Conservation (phyloP, 2,888 invertebrate genomes). For the Fragum sueziense region DNA sequence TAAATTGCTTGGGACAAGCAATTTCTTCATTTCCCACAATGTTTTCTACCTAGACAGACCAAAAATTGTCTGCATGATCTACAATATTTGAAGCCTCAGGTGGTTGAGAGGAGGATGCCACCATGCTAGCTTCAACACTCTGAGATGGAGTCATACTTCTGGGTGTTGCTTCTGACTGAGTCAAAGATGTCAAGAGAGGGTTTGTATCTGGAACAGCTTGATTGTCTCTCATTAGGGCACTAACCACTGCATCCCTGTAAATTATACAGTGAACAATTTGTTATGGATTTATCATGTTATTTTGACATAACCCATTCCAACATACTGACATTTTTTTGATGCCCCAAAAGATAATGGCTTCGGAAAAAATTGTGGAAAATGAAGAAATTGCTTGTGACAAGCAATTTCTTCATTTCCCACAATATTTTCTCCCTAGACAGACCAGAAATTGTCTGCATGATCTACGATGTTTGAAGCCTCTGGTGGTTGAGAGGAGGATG, state of each 20-base stretch:
- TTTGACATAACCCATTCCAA: too few species aligned
- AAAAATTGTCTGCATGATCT: conserved; percentile 66
- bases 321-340: too few species aligned
- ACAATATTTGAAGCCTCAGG: conserved; percentile 45
- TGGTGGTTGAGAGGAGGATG: conserved; percentile 37
- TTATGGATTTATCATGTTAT: too few species aligned
- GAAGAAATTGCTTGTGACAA: too few species aligned
- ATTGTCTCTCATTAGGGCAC: conserved; percentile 85
- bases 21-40: too few species aligned
- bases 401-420: too few species aligned
- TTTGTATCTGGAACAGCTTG: conserved; percentile 59
- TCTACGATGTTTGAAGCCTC: conserved; percentile 56
- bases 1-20: too few species aligned
- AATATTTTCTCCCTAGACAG: too few species aligned
- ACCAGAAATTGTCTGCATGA: conserved; percentile 64
- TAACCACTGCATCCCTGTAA: conserved; percentile 87
- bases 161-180: conserved; percentile 47
- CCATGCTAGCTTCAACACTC: conserved; percentile 51
- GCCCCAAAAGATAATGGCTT: too few species aligned
- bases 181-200: conserved; percentile 48
- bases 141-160: conserved; percentile 58
- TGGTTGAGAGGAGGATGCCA: conserved; percentile 40
- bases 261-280: too few species aligned
- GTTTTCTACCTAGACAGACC: too few species aligned
- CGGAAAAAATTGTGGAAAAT: too few species aligned